phyloP scores from a whole-genome alignment of 2,797 vertebrate species.

The Danio aesculapii region DNA sequence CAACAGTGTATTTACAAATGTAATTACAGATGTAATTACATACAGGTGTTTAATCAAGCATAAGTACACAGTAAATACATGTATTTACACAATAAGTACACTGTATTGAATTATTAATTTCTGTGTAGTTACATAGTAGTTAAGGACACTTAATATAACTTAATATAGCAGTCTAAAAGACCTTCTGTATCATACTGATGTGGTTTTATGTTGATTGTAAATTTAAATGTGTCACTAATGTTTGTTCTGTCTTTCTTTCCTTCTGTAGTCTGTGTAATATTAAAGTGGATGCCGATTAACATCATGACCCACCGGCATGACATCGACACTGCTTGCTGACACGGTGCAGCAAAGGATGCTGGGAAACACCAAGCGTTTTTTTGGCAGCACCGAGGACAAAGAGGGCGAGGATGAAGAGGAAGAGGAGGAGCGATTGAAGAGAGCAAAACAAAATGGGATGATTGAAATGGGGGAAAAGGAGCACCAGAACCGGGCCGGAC shows the following conservation, averaged over 20 bases:
- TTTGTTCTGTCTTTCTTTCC: not conserved
- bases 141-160: too few species aligned
- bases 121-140: too few species aligned
- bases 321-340: slow-evolving; percentile 75
- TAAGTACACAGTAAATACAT: too few species aligned
- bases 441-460: slow-evolving; percentile 71
- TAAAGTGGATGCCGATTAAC: slow-evolving; percentile 70
- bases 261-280: slow-evolving; percentile 27
- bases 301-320: slow-evolving; percentile 79
- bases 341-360: slow-evolving; percentile 82
- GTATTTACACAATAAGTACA: too few species aligned
- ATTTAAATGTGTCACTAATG: not conserved
- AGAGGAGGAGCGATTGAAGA: slow-evolving; percentile 55
- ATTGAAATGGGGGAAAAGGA: slow-evolving; percentile 69
- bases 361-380: slow-evolving; percentile 84
- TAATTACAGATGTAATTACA: too few species aligned
- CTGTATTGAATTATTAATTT: too few species aligned
- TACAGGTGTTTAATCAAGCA: too few species aligned
- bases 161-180: not conserved
- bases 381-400: slow-evolving; percentile 85
- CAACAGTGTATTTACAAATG: too few species aligned
- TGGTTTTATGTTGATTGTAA: not conserved
- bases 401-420: slow-evolving; percentile 80
- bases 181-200: not conserved
- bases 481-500: slow-evolving; percentile 70